A percentile compares a stretch with the other conserved stretches of the same genome.
Conservation (phyloP, 2,797 vertebrate species). For the Rhabdomys pumilio region DNA sequence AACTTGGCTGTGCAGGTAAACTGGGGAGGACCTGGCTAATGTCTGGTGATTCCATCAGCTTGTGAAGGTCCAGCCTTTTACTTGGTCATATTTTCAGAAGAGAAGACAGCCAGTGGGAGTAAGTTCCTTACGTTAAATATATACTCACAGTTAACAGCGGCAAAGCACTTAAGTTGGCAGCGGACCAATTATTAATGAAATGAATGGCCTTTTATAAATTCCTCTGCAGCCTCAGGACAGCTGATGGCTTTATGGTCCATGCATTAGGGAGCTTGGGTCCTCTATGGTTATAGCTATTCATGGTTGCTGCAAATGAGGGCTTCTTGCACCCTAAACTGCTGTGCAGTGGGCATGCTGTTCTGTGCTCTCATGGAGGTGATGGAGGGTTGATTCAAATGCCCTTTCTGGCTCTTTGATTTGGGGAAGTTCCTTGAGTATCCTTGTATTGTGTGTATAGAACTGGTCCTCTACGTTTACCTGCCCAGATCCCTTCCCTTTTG, state of each 20-base stretch:
- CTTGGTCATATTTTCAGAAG: conserved; percentile 86
- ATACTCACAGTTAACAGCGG: conserved; percentile 89
- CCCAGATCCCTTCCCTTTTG: not conserved
- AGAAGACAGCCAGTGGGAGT: conserved; percentile 88
- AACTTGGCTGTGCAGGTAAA: conserved; percentile 59
- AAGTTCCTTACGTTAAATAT: conserved; percentile 89
- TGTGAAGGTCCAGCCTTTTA: conserved; percentile 83
- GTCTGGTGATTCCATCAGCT: conserved; percentile 68
- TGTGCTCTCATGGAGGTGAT: not conserved
- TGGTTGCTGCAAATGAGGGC: not conserved
- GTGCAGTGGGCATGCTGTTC: not conserved
- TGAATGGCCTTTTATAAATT: conserved; percentile 90
- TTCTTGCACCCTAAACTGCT: conserved; percentile 20
- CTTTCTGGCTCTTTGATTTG: not conserved
- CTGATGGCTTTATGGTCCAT: conserved; percentile 87
- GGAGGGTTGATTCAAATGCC: not conserved
- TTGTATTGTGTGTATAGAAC: not conserved
- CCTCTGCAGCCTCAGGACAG: conserved; percentile 85
- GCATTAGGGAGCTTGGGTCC: conserved; percentile 84
- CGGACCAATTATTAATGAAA: conserved; percentile 90
- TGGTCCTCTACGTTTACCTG: not conserved
- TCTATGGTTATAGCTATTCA: conserved; percentile 64
- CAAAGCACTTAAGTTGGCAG: conserved; percentile 90
- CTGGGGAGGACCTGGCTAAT: conserved; percentile 51
- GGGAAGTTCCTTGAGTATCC: not conserved